Evolutionary conservation across 2,113 vertebrate genomes (phyloP).

Genomic region (Sphaerodactylus townsendi): DNA sequence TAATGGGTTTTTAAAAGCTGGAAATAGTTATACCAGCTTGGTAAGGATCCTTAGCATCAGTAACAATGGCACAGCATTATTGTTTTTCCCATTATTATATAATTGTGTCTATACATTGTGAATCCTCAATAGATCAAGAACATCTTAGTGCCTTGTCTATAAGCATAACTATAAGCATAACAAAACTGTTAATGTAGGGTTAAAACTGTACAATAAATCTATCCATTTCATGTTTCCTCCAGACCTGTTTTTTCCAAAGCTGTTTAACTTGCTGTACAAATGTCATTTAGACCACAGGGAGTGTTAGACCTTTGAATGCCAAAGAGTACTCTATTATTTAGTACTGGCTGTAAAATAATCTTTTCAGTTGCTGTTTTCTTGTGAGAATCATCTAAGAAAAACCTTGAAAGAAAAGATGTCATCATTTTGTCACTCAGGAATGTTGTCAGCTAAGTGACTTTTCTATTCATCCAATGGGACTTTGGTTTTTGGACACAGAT

Average conservation of each 20-base stretch:
- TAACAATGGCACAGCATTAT: no score
- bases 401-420: conserved; percentile 54
- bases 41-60: no score
- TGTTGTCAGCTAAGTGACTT: conserved; percentile 59
- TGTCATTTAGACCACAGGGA: conserved; percentile 71
- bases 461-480: conserved; percentile 48
- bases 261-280: conserved; percentile 66
- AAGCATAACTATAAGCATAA: not conserved
- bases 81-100: no score
- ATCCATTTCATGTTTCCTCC: conserved; percentile 9
- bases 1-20: no score
- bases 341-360: conserved; percentile 63
- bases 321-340: conserved; percentile 68
- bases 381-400: conserved; percentile 63
- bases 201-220: conserved; percentile 51
- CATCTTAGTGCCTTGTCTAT: not conserved
- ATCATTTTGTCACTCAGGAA: conserved; percentile 55
- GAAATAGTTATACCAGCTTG: no score
- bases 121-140: no score
- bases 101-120: no score
- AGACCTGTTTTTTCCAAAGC: conserved; percentile 38
- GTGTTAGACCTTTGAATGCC: conserved; percentile 60
- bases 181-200: conserved; percentile 42
- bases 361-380: conserved; percentile 70
- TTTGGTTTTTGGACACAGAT: conserved; percentile 50